phyloP scores from a whole-genome alignment of 2,113 vertebrate genomes.

The Daubentonia madagascariensis region DNA sequence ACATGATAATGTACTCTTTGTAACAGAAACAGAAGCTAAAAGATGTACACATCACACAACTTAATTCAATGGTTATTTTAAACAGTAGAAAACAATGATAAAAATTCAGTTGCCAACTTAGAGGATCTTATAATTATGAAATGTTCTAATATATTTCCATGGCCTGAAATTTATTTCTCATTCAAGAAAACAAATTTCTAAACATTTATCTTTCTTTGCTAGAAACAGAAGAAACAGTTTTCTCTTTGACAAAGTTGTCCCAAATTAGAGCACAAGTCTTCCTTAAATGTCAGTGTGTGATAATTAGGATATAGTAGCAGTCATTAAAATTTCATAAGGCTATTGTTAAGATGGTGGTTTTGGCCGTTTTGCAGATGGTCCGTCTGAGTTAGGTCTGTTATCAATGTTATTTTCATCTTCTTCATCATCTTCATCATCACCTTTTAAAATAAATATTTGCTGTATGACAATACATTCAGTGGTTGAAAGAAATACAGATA shows the following conservation, averaged over 20 bases:
- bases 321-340: neutral
- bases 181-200: conserved; percentile 52
- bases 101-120: neutral
- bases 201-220: conserved; percentile 48
- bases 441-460: conserved; percentile 78
- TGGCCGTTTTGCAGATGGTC: conserved; percentile 81
- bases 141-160: neutral
- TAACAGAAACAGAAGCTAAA: neutral
- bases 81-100: neutral
- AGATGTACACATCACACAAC: neutral
- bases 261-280: neutral
- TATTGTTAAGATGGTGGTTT: conserved; percentile 67
- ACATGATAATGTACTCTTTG: neutral
- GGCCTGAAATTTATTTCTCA: conserved; percentile 33
- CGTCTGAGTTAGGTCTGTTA: conserved; percentile 47
- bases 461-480: conserved; percentile 51
- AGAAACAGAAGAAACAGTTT: conserved; percentile 44
- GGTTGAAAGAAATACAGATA: conserved; percentile 32
- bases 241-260: neutral
- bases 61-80: conserved; percentile 30
- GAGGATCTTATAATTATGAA: conserved; percentile 10
- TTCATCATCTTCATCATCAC: conserved; percentile 71
- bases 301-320: neutral
- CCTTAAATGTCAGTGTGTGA: neutral
- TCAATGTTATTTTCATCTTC: conserved; percentile 76